These are phyloP conservation scores for Poecile atricapillus DNA, from an alignment of 2,113 vertebrate genomes.

Conservation along the genomic window DNA sequence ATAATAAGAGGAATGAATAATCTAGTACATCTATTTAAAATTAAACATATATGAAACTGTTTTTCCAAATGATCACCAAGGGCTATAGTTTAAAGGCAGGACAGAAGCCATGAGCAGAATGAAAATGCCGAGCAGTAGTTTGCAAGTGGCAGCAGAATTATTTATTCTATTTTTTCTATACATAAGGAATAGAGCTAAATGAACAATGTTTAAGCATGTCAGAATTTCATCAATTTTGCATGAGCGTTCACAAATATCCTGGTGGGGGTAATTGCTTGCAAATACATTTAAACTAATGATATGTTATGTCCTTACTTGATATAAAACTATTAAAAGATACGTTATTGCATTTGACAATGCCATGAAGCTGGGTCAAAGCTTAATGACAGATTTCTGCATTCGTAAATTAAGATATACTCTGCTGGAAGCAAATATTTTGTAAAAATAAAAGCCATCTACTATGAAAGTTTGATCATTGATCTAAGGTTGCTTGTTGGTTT, in stretches of 20 bases:
- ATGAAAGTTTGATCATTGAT: constrained; percentile 71
- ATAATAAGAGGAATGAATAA: constrained; percentile 79
- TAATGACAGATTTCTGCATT: constrained; percentile 82
- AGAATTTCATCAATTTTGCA: constrained; percentile 84
- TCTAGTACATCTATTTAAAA: constrained; percentile 77
- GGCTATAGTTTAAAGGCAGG: constrained; percentile 76
- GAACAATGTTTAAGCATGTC: constrained; percentile 84
- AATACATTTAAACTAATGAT: constrained; percentile 88
- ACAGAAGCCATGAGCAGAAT: constrained; percentile 65
- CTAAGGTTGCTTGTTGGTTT: constrained; percentile 64
- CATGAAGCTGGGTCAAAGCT: constrained; percentile 81
- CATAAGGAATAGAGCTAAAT: constrained; percentile 81
- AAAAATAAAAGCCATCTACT: constrained; percentile 79
- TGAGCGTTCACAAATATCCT: constrained; percentile 82
- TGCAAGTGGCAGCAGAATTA: constrained; percentile 76
- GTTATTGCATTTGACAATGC: constrained; percentile 83
- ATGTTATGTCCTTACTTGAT: constrained; percentile 84
- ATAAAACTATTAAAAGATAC: constrained; percentile 86
- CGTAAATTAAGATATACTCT: constrained; percentile 80
- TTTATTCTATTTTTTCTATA: constrained; percentile 84
- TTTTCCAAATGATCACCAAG: constrained; percentile 76
- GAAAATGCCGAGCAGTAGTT: constrained; percentile 72
- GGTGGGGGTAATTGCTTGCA: constrained; percentile 85
- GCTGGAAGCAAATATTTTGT: constrained; percentile 83
- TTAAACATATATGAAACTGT: constrained; percentile 81